Base-by-base conservation (phyloP, 1,140 invertebrate species). In the Bombus picipes region DNA sequence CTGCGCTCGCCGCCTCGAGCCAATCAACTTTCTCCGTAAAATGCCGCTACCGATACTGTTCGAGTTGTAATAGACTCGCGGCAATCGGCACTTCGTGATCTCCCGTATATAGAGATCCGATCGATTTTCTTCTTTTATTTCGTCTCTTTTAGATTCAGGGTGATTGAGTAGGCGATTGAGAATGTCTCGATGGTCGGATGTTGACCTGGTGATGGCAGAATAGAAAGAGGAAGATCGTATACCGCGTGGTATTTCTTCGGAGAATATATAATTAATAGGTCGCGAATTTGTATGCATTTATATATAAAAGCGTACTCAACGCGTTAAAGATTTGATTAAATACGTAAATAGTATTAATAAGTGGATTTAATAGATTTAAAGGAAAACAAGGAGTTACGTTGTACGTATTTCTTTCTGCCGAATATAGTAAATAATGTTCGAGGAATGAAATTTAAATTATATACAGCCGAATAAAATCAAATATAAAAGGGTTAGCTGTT, bases 1-100 rank as follows among this genome's bases (percentile, higher is more conserved):
- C 25, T 9, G n/a, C 41, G n/a, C 15, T 47, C 43, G 9, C 28
- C 34, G 62, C 73, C 73, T 65, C 34, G 59, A 83, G 74, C 81
- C 74, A 83, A 83, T 78, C 81, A 68, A 78, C 81, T 83, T 83
- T 83, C 81, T 83, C 81, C 72, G 59, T 18, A 13, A 25, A 41
- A 41, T 57, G 15, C 32, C 53, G 4, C 47, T 73, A 62, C 79
- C 79, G 34, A 81, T 81, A 28, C 32, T 22, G 5, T 37, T 81
- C 34, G 25, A 62, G n/a, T 39, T 34, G 66, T 71, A 71, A 81
- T 73, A 75, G 71, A 82, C 41, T 47, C 37, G n/a, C 72, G 70
- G 32, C 41, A 41, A 83, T 53, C 72, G 32, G 39, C 25, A 39
- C n/a, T 25, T 39, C 28, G 53, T 28, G 80, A 62, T 57, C 70